Percentiles rank a stretch among this genome's conserved stretches.
These are phyloP conservation scores for Odontocolon sp. DNA, from an alignment of 2,888 invertebrate genomes.

Conservation along the genomic window DNA sequence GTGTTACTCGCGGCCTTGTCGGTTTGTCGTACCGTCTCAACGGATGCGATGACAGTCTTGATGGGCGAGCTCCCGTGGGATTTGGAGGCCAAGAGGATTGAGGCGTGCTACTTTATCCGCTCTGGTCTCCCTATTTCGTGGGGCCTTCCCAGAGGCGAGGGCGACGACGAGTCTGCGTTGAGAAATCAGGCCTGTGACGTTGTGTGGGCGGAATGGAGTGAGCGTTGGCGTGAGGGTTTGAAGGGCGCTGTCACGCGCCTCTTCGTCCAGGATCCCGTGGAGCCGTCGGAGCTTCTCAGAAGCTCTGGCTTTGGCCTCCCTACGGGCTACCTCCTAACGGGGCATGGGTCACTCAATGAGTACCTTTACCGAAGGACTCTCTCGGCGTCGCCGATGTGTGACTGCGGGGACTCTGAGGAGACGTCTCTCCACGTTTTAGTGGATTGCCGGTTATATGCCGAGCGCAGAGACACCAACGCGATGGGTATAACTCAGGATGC, in stretches of 20 bases:
- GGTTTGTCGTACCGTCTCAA: constrained; percentile 54
- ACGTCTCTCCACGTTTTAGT: neutral
- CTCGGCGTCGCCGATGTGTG: neutral
- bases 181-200: neutral
- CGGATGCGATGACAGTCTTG: constrained; percentile 49
- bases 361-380: neutral
- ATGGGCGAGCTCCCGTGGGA: too few relatives aligned
- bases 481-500: too few relatives aligned
- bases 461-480: neutral
- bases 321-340: too few relatives aligned
- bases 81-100: too few relatives aligned
- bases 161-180: neutral
- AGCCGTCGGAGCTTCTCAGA: neutral
- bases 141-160: neutral
- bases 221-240: neutral
- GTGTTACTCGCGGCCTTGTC: constrained; percentile 42
- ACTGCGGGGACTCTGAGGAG: neutral
- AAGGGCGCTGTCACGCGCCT: neutral
- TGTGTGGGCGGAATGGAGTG: neutral
- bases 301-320: too few relatives aligned
- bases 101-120: constrained; percentile 19
- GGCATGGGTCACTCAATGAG: neutral
- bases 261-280: neutral
- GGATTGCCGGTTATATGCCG: neutral
- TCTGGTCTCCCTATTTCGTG: constrained; percentile 7